Base-by-base conservation (phyloP, 2,888 invertebrate genomes). In the Caenorhabditis imperialis region DNA sequence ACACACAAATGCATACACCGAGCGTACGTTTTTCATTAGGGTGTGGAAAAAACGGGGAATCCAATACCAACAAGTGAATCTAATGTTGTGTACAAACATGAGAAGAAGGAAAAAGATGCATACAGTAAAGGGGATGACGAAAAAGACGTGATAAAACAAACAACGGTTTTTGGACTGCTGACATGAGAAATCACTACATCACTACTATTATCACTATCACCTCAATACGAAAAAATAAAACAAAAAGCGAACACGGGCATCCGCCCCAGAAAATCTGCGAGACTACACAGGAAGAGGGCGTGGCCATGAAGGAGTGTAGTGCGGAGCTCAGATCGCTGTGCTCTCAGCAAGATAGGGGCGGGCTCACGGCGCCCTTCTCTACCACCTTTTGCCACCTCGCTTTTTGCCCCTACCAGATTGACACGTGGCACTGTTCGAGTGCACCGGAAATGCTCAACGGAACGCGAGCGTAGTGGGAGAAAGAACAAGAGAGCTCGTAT, bases 281-380 rank as follows among this genome's bases (percentile, higher is more conserved):
- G 57, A 67, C 54, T 57, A 67, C 67, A 67, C 67, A 57, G 10
- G 30, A 30, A 50, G 51, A 25, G 57, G 67, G 67, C 67, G 67
- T 33, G 67, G 67, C 57, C 20, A 51, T 42, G 63, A 65, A 48
- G 57, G 42, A 37, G 65, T 57, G 65, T 55, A 50, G 8, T 50
- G 57, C 67, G 57, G 67, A 47, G 33, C 57, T 51, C 55, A 67
- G 67, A 67, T 67, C 67, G 51, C 67, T 44, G n/a, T n/a, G 67
- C 67, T 48, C 65, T 35, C 65, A 55, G 65, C 65, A 67, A 51
- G 67, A 50, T 57, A 57, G 67, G 67, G 67, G 67, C 67, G 67
- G 50, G 47, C 6, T 33, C 48, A 18, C 37, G 16, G 22, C 25
- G 27, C 40, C 45, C 54, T 57, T 67, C 57, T 67, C 51, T 30